phyloP scores from a whole-genome alignment of 2,113 vertebrate species.

The Anolis sagrei region DNA sequence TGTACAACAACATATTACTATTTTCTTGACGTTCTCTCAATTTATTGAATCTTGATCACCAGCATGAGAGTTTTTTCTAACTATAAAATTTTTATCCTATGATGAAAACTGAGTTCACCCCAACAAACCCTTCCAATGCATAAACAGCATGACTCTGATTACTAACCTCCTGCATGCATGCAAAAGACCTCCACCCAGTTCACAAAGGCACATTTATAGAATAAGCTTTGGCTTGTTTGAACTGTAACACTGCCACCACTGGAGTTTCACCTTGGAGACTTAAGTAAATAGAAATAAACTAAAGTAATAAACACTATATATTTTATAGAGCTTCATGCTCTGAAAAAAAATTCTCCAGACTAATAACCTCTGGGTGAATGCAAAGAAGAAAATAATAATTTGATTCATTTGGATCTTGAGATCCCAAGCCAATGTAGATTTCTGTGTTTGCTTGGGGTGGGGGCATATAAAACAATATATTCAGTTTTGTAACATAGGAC shows the following conservation, averaged over 20 bases:
- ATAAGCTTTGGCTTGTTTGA: conserved; percentile 72
- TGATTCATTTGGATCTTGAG: conserved; percentile 53
- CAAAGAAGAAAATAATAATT: conserved; percentile 56
- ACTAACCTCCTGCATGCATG: conserved; percentile 52
- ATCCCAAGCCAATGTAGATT: conserved; percentile 40
- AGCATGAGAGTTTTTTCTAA: conserved; percentile 61
- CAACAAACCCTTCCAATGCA: conserved; percentile 38
- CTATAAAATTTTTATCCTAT: conserved; percentile 61
- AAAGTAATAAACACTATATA: conserved; percentile 78
- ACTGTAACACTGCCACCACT: conserved; percentile 69
- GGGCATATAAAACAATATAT: neutral
- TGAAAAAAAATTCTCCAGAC: conserved; percentile 40
- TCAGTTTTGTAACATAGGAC: neutral
- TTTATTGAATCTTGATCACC: conserved; percentile 57
- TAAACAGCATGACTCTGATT: conserved; percentile 61
- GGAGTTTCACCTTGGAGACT: conserved; percentile 68
- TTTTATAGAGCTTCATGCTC: conserved; percentile 73
- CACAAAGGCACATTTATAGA: conserved; percentile 79
- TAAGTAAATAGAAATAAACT: conserved; percentile 82
- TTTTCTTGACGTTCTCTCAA: conserved; percentile 22
- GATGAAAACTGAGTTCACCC: conserved; percentile 67
- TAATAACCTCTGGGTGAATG: conserved; percentile 65
- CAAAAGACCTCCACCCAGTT: conserved; percentile 58
- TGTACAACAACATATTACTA: neutral
- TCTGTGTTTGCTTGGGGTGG: conserved; percentile 1